These are phyloP conservation scores for Sylvilagus bachmani DNA, from an alignment of 2,113 vertebrate species.

Conservation along the genomic window DNA sequence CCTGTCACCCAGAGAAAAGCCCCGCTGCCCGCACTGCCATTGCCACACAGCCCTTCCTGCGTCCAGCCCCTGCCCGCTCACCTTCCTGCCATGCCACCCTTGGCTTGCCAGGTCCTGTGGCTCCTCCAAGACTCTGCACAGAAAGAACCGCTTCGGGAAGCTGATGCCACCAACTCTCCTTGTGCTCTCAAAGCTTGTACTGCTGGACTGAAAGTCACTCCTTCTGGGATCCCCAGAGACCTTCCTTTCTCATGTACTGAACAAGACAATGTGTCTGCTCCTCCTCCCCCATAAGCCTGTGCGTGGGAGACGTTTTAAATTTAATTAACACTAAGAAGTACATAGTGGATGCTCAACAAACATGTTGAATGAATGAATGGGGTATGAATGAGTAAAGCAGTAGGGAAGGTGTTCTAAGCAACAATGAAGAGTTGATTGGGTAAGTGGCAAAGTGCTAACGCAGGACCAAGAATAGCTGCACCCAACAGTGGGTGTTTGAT, in stretches of 20 bases:
- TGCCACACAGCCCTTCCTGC: too few species aligned
- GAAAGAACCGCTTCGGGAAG: neutral
- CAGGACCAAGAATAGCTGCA: neutral
- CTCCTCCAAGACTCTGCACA: neutral
- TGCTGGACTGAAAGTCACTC: neutral
- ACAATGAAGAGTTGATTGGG: neutral
- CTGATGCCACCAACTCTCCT: neutral
- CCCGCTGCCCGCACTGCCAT: accelerated
- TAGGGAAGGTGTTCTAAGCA: neutral
- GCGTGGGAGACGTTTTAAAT: neutral
- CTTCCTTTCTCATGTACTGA: neutral
- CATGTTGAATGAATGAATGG: neutral
- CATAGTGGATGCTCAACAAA: neutral
- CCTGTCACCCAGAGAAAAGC: neutral
- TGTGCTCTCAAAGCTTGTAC: neutral
- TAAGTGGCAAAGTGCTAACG: neutral
- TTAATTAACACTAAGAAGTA: neutral
- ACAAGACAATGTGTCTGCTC: neutral
- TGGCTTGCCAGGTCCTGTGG: neutral
- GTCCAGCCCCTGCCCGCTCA: neutral
- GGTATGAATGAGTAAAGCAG: neutral
- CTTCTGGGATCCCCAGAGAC: neutral
- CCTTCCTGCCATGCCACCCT: neutral
- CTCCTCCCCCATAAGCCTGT: neutral
- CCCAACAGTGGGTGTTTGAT: neutral